Evolutionary conservation across 1,140 invertebrate species (phyloP).

Genomic region (Zaprionus ghesquierei): DNA sequence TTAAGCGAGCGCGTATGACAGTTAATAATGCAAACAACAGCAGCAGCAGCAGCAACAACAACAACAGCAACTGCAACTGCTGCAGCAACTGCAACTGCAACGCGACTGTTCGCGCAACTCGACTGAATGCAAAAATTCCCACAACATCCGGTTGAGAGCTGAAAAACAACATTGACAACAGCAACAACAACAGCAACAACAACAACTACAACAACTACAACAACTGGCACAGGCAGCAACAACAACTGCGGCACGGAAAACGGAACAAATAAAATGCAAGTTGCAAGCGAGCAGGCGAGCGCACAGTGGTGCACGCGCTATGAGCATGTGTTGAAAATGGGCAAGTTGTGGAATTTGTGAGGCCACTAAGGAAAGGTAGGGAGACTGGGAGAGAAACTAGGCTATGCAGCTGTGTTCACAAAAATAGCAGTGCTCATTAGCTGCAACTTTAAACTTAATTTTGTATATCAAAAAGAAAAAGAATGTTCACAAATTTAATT

Average conservation of each 20-base stretch:
- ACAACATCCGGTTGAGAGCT: constrained; percentile 76
- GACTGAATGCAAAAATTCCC: constrained; percentile 76
- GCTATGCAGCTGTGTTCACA: too few species aligned
- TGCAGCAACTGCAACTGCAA: constrained; percentile 5
- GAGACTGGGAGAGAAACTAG: too few species aligned
- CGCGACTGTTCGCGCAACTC: constrained; percentile 20
- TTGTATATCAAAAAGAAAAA: too few species aligned
- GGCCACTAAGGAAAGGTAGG: too few species aligned
- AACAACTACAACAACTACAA: constrained; percentile 34
- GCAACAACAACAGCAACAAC: constrained; percentile 34
- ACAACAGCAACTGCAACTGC: constrained; percentile 13
- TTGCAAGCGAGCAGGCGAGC: constrained; percentile 18
- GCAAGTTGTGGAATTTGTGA: not conserved
- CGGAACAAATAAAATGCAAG: constrained; percentile 71
- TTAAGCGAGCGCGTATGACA: constrained; percentile 73
- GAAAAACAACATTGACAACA: constrained; percentile 46
- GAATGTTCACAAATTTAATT: too few species aligned
- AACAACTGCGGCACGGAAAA: constrained; percentile 46
- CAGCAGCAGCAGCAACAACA: constrained; percentile 36
- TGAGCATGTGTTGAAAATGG: not conserved
- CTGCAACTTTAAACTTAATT: too few species aligned
- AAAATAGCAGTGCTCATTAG: too few species aligned
- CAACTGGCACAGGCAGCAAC: constrained; percentile 37
- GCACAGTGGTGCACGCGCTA: constrained; percentile 39
- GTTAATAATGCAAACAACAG: constrained; percentile 69